phyloP scores from a whole-genome alignment of 2,888 invertebrate genomes.

The Chouioia cunea region DNA sequence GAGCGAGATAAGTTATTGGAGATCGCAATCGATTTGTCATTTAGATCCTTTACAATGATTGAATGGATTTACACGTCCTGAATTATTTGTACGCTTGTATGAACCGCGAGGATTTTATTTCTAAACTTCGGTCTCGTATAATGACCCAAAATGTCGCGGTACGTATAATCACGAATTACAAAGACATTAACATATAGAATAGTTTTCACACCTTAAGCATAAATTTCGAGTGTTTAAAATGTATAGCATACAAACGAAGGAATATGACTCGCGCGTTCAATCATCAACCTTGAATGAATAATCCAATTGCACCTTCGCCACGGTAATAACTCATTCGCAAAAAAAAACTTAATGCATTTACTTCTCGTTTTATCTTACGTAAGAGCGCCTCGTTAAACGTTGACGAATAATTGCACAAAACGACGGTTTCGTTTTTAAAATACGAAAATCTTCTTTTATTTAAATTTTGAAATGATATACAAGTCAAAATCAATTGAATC shows the following conservation, averaged over 20 bases:
- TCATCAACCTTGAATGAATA: conserved; percentile 47
- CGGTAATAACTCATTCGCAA: conserved; percentile 32
- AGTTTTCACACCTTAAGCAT: conserved; percentile 40
- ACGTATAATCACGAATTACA: conserved; percentile 1
- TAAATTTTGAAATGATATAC: too few relatives aligned
- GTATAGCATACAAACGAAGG: conserved; percentile 18
- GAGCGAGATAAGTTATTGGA: too few relatives aligned
- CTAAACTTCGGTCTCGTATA: neutral
- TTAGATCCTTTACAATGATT: too few relatives aligned
- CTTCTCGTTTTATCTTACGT: conserved; percentile 30
- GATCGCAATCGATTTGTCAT: too few relatives aligned
- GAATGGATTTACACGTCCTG: too few relatives aligned
- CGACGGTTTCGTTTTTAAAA: too few relatives aligned
- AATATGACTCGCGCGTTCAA: conserved; percentile 37
- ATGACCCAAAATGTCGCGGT: too few relatives aligned
- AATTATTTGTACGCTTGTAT: too few relatives aligned
- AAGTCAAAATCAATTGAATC: too few relatives aligned
- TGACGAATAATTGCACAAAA: neutral
- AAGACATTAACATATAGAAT: conserved; percentile 36
- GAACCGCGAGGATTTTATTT: conserved; percentile 14
- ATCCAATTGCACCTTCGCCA: conserved; percentile 42
- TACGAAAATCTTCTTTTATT: too few relatives aligned
- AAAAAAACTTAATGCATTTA: conserved; percentile 34
- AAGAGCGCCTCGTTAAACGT: conserved; percentile 24
- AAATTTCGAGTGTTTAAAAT: conserved; percentile 42